Percentiles rank a stretch among this genome's conserved stretches.
Conservation (phyloP, 2,797 vertebrate genomes). For the Oreochromis grahami region DNA sequence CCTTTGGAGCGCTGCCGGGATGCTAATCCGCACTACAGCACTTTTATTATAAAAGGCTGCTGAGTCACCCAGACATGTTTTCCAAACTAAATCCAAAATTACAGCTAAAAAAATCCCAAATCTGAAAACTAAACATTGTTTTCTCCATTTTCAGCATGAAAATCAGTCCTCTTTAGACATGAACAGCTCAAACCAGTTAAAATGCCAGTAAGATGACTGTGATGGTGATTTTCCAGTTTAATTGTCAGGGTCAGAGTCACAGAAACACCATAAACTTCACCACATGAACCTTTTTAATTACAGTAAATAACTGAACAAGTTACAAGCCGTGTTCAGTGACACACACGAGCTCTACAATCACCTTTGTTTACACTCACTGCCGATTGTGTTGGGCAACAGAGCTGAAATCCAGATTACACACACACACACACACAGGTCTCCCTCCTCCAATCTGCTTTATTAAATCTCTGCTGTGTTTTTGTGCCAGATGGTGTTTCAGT, state of each 20-base stretch:
- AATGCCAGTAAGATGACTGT: neutral
- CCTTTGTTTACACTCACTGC: conserved; percentile 44
- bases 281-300: neutral
- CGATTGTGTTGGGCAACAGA: conserved; percentile 56
- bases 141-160: neutral
- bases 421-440: neutral
- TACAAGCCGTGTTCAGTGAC: neutral
- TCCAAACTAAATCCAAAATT: neutral
- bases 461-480: conserved; percentile 35
- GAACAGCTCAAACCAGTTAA: neutral
- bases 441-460: conserved; percentile 33
- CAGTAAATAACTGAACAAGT: neutral
- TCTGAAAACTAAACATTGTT: neutral
- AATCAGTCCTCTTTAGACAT: fast-evolving
- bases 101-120: fast-evolving
- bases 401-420: conserved; percentile 44
- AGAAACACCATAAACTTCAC: neutral
- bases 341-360: neutral
- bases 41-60: neutral
- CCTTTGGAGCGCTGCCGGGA: neutral
- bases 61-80: neutral
- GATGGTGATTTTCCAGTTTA: neutral
- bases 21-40: neutral
- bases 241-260: neutral
- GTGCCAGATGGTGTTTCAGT: conserved; percentile 56